phyloP scores from a whole-genome alignment of 1,140 invertebrate species.

The Diorhabda carinulata region DNA sequence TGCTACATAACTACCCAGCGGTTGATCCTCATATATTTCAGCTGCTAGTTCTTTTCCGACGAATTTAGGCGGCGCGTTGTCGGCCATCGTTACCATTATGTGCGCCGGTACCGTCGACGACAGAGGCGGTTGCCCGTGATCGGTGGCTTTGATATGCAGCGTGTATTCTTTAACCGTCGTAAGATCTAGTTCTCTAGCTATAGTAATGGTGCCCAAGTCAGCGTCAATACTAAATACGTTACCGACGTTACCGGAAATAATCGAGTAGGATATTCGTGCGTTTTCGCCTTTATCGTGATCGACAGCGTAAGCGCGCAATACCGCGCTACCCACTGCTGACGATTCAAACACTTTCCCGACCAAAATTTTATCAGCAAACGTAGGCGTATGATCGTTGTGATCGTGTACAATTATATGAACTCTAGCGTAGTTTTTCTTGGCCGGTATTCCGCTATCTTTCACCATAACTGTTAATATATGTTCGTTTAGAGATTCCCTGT shows the following conservation, averaged over 20 bases:
- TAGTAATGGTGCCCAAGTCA: constrained; percentile 69
- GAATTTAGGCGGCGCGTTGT: constrained; percentile 83
- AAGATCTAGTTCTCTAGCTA: constrained; percentile 71
- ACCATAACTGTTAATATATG: constrained; percentile 89
- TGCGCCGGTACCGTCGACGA: constrained; percentile 77
- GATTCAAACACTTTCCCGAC: constrained; percentile 75
- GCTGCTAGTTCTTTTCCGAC: constrained; percentile 51
- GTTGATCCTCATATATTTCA: constrained; percentile 82
- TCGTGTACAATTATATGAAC: constrained; percentile 79
- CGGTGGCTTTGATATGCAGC: constrained; percentile 75
- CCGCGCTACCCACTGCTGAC: constrained; percentile 65
- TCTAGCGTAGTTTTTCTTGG: constrained; percentile 79
- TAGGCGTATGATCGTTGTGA: constrained; percentile 85
- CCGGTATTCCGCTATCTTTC: constrained; percentile 81
- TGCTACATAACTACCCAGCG: constrained; percentile 71
- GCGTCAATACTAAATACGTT: constrained; percentile 78
- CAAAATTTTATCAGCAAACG: constrained; percentile 71
- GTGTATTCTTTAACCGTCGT: constrained; percentile 72
- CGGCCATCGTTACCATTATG: constrained; percentile 81
- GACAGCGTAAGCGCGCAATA: constrained; percentile 70
- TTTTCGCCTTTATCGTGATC: constrained; percentile 81
- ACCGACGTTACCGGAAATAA: constrained; percentile 79
- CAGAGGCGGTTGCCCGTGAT: constrained; percentile 71
- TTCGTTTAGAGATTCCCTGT: constrained; percentile 75
- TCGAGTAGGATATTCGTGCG: constrained; percentile 73